These are phyloP conservation scores for Anabas testudineus DNA, from an alignment of 2,797 vertebrate genomes.

Conservation along the genomic window DNA sequence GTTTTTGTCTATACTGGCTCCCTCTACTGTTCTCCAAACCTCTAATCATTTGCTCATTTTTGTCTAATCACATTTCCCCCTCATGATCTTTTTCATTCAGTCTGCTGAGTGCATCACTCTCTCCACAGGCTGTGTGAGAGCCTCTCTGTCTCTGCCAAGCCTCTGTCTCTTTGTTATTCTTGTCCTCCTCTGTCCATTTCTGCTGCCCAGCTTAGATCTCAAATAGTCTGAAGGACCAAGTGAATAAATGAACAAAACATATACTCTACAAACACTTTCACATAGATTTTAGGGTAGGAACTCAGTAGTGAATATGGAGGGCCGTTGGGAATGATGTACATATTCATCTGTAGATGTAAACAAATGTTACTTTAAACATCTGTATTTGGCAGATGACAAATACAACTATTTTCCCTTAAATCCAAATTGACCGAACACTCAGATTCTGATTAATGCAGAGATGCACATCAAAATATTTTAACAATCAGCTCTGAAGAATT, in stretches of 20 bases:
- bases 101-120: conserved; percentile 57
- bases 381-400: no score
- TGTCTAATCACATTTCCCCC: conserved; percentile 60
- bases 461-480: conserved; percentile 7
- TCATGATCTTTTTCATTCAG: conserved; percentile 62
- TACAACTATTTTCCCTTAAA: not conserved
- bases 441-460: conserved; percentile 5
- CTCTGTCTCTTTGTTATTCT: conserved; percentile 60
- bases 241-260: conserved; percentile 30
- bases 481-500: conserved; percentile 14
- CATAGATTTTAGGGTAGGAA: not conserved
- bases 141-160: conserved; percentile 60
- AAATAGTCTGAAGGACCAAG: conserved; percentile 16
- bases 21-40: conserved; percentile 48
- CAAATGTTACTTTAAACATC: not conserved
- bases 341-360: not conserved
- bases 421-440: not conserved
- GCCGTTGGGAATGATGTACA: not conserved
- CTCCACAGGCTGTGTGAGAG: conserved; percentile 52
- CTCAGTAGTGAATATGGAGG: not conserved
- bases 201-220: conserved; percentile 40
- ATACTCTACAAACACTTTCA: conserved; percentile 7
- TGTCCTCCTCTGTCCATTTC: conserved; percentile 55
- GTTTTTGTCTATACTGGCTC: conserved; percentile 27
- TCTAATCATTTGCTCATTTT: conserved; percentile 45